Base-by-base conservation (phyloP, 2,888 invertebrate species). In the Drosophila cognata region DNA sequence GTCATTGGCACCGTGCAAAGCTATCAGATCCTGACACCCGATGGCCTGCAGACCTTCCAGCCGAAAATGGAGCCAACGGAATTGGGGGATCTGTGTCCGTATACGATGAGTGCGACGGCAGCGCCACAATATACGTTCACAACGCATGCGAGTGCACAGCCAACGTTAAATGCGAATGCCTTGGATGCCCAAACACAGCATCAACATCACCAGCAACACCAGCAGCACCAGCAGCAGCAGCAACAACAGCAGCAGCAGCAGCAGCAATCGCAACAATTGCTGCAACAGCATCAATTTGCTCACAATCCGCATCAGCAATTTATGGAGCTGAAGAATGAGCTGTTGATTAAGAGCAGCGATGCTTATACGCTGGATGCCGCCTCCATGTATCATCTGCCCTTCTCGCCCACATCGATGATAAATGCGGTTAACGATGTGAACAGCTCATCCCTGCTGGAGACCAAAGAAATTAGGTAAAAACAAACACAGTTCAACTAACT, bases 391-490 rank as follows among this genome's bases (percentile, higher is more conserved):
- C 93, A 92, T 73, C 87, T 92, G 79, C 92, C 92, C 64, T 92
- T 92, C 83, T 92, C 92, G 74, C 93, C 92, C 53, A 91, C 89
- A 18, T 92, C 92, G 64, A 92, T 92, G 92, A 92, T 92, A 67
- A 92, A 92, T 80, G 92, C 92, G 56, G 93, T 92, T 58, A 92
- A 92, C 79, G 92, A 92, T 77, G 92, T 92, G 65, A 92, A 92
- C 70, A 86, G 83, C 67, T 91, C 91, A 50, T 92, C 93, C 46
- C 82, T 92, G 80, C 87, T 92, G 91, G 92, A 92, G 86, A 91
- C 93, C 89, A 92, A 92, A 92, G 92, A 92, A 87, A 92, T 92
- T 92, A 92, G 92, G 92, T 92, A 92, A 92, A 88, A 51, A 62
- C 25, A 46, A 25, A 25, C 50, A 53, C 66, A 35, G 18, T 65